Base-by-base conservation (phyloP, 2,888 invertebrate genomes). In the Lasioglossum morio region DNA sequence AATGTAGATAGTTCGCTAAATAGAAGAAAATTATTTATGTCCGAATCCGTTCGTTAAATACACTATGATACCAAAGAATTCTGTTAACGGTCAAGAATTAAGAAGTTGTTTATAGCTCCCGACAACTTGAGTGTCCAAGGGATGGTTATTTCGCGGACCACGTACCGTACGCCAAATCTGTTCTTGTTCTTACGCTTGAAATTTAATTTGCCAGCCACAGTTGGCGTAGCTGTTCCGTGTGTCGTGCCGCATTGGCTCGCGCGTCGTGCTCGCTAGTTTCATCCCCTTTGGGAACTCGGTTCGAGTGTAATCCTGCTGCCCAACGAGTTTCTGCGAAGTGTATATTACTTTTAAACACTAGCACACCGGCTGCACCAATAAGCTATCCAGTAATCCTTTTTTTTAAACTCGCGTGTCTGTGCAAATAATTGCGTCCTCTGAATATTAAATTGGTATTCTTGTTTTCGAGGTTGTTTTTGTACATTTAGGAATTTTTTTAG, bases 131-230 rank as follows among this genome's bases (percentile, higher is more conserved):
- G 27, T 1, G 27, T 27, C 14, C 27, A 14, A 60, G 60, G n/a
- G 27, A 60, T 27, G 63, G 30, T 63, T 27, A 30, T 30, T 30
- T 16, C 27, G 60, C 60, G 60, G 60, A 14, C n/a, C 27, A 63
- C 60, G 60, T 63, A 63, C 27, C 27, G 60, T 16, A 63, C 60
- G 27, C 60, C 30, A 30, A 27, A 63, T 63, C 63, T 30, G 63
- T 63, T 63, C 63, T 63, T 63, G 63, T 34, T 63, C 63, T 63
- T 27, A 27, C 14, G 27, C 60, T 63, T 34, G 63, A 63, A 14
- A 63, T 63, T 63, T 63, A 63, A 63, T 63, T 63, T 30, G 63
- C 63, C 30, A 27, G 30, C 30, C 63, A 27, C 63, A 63, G 63
- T 63, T 63, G 63, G 63, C 30, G 7, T 27, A 34, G 30, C 30